phyloP scores from a whole-genome alignment of 2,888 invertebrate species.

The Polymixis flavicincta region DNA sequence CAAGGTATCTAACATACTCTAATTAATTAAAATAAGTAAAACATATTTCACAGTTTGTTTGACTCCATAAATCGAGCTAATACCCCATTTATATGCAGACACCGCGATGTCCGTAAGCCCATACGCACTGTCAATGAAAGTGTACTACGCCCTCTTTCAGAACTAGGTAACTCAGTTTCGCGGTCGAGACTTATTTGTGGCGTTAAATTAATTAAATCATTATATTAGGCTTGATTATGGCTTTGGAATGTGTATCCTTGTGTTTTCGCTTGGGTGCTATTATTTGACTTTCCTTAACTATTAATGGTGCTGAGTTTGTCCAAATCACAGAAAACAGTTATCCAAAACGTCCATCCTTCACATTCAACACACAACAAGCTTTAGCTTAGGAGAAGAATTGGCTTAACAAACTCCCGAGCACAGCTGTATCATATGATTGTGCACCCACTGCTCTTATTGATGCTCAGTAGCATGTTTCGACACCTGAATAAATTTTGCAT shows the following conservation, averaged over 20 bases:
- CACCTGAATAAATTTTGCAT: no score
- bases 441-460: no score
- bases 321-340: background rate
- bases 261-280: background rate
- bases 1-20: background rate
- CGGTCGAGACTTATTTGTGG: constrained; percentile 47
- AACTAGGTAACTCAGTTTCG: constrained; percentile 60
- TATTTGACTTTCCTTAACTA: background rate
- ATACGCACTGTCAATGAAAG: constrained; percentile 63
- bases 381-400: background rate
- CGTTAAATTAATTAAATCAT: constrained; percentile 51
- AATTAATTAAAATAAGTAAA: background rate
- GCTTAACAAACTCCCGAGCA: background rate
- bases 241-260: constrained; percentile 34
- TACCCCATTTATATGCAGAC: constrained; percentile 62
- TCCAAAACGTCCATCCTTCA: background rate
- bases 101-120: constrained; percentile 29
- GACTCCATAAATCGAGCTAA: constrained; percentile 54
- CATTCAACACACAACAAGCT: no score
- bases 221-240: constrained; percentile 26
- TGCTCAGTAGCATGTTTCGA: background rate
- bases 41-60: background rate
- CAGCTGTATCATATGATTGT: background rate
- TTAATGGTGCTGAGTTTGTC: background rate
- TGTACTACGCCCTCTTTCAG: constrained; percentile 45